These are phyloP conservation scores for Drosophila monieri DNA, from an alignment of 2,888 invertebrate genomes.

Conservation along the genomic window DNA sequence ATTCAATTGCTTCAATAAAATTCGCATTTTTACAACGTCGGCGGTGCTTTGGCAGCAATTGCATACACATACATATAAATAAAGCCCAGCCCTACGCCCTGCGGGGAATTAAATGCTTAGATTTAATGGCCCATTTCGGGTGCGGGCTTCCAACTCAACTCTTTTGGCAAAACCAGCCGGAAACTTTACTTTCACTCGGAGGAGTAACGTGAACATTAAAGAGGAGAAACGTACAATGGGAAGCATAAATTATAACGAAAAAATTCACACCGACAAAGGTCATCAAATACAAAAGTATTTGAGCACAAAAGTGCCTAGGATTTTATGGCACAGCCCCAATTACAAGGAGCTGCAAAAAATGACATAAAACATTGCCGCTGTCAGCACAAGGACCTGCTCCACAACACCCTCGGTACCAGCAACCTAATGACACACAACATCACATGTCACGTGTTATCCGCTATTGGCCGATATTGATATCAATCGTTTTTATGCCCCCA, in stretches of 20 bases:
- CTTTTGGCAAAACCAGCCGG: slow-evolving; percentile 18
- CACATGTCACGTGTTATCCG: slow-evolving; percentile 38
- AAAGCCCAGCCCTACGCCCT: slow-evolving; percentile 36
- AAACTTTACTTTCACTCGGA: slow-evolving; percentile 4
- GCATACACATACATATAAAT: slow-evolving; percentile 29
- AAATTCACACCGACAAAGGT: slow-evolving; percentile 25
- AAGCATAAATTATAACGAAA: slow-evolving; percentile 21
- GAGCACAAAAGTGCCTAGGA: slow-evolving; percentile 22
- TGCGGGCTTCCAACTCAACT: slow-evolving; percentile 14
- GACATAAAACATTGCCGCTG: slow-evolving; percentile 59
- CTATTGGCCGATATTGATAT: slow-evolving; percentile 65
- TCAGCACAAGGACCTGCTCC: slow-evolving; percentile 8
- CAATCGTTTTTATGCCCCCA: slow-evolving; percentile 71
- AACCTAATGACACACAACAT: slow-evolving; percentile 62
- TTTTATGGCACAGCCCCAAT: slow-evolving; percentile 66
- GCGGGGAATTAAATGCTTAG: slow-evolving; percentile 59
- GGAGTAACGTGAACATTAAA: not conserved
- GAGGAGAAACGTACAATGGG: not conserved
- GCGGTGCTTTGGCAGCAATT: slow-evolving; percentile 55
- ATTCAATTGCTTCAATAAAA: slow-evolving; percentile 76
- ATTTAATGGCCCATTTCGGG: slow-evolving; percentile 38
- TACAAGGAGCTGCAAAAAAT: slow-evolving; percentile 42
- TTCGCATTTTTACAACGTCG: slow-evolving; percentile 66
- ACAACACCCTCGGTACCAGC: slow-evolving; percentile 1
- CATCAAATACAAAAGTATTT: slow-evolving; percentile 23